Evolutionary conservation across 2,113 vertebrate species (phyloP), one percentile per base, ranked within the genome.

Genomic region (Syrrhaptes paradoxus): DNA sequence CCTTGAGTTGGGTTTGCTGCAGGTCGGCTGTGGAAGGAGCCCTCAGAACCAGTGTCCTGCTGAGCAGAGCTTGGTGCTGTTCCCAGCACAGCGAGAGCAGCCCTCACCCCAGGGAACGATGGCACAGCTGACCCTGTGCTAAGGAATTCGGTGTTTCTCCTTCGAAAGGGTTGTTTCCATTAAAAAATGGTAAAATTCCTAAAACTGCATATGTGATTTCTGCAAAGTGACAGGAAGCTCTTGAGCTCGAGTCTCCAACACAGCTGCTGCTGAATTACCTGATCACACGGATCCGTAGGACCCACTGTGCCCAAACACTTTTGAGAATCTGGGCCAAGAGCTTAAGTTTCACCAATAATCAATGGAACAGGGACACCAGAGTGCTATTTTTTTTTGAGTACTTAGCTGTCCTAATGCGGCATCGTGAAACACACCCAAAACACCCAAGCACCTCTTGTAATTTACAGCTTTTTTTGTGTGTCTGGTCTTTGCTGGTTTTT

Each of bases 191-290:
- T 38, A 63, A 82, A 95, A 87, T 87, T 75, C 78, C 68, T 85
- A 68, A 91, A 73, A 76, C 58, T 58, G 71, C 32, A 89, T 66
- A 57, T 91, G 46, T 71, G 43, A 59, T 62, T 80, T 82, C 84
- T 92, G 45, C 79, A 79, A 87, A 93, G 66, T 65, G 58, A 85
- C 77, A 91, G 77, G 81, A 96, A 94, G 70, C 85, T 67, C 52
- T 82, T 89, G 45, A 94, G 87, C 74, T 52, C 0, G 0, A n/a
- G 21, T 38, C 58, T 94, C 38, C 0, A 16, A 57, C 0, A 3
- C 78, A 85, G 95, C 66, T 95, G 78, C 85, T 90, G 87, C 57
- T 0, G 0, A 80, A n/a, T 85, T 91, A 85, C 81, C 74, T 82
- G 81, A 90, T 87, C 87, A 76, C 24, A 87, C 36, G 57, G 54